These are phyloP conservation scores for Cheilinus undulatus DNA, from an alignment of 2,113 vertebrate species.

Conservation along the genomic window DNA sequence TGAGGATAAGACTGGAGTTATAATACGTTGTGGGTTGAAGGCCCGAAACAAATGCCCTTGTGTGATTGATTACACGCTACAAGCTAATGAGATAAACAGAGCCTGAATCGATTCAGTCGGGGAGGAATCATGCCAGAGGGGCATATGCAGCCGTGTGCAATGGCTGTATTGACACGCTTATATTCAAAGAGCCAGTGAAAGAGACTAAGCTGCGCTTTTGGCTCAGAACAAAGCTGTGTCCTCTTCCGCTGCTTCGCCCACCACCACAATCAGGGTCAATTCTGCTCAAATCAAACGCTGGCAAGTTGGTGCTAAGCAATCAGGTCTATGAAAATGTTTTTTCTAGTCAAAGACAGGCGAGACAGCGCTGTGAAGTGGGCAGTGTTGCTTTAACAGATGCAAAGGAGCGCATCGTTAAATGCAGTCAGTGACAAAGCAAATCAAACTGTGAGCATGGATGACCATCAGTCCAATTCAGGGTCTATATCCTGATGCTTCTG, in stretches of 20 bases:
- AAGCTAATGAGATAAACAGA: constrained; percentile 84
- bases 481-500: constrained; percentile 9
- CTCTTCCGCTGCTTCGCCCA: constrained; percentile 56
- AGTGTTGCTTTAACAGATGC: constrained; percentile 22
- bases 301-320: constrained; percentile 45
- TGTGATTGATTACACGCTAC: constrained; percentile 81
- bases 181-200: constrained; percentile 52
- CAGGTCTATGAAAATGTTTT: constrained; percentile 49
- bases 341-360: constrained; percentile 37
- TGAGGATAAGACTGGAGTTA: constrained; percentile 49
- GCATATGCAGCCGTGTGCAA: constrained; percentile 64
- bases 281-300: constrained; percentile 54
- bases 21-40: constrained; percentile 62
- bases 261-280: constrained; percentile 64
- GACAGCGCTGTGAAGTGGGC: constrained; percentile 15
- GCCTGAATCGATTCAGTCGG: constrained; percentile 74
- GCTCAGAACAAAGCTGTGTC: constrained; percentile 41
- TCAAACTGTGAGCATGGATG: constrained; percentile 18
- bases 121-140: constrained; percentile 75
- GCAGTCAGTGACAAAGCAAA: constrained; percentile 38
- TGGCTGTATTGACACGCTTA: constrained; percentile 66
- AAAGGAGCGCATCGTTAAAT: constrained; percentile 6
- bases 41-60: constrained; percentile 75
- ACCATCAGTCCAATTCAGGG: constrained; percentile 22
- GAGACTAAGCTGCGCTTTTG: constrained; percentile 59